Evolutionary conservation across 1,140 invertebrate species (phyloP).

Genomic region (Polypedilum pembai): DNA sequence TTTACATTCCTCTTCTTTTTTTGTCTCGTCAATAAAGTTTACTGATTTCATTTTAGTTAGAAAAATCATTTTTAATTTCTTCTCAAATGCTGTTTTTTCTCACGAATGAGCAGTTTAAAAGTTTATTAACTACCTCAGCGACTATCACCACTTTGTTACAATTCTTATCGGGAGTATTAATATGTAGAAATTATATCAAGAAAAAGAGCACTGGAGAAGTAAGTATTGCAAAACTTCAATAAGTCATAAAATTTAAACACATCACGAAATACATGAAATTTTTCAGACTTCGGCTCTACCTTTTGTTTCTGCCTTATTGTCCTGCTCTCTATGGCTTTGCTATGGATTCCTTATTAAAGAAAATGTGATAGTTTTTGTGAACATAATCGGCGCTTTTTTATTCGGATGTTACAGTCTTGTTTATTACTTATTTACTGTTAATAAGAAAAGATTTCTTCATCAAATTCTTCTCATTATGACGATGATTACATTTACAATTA

Average conservation of each 20-base stretch:
- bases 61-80: background rate
- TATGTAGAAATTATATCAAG: constrained; percentile 42
- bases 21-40: too few species aligned
- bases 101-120: background rate
- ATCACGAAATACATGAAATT: constrained; percentile 31
- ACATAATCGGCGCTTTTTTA: constrained; percentile 54
- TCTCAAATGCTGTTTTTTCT: background rate
- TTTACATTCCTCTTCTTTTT: too few species aligned
- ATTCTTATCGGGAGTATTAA: constrained; percentile 53
- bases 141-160: constrained; percentile 60
- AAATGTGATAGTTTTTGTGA: constrained; percentile 55
- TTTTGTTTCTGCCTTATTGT: constrained; percentile 67
- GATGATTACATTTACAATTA: constrained; percentile 29
- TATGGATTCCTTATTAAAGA: constrained; percentile 61
- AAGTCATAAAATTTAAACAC: constrained; percentile 29
- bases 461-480: constrained; percentile 37
- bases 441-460: constrained; percentile 38
- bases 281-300: constrained; percentile 60
- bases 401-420: constrained; percentile 54
- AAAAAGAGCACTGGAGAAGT: constrained; percentile 39
- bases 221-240: constrained; percentile 32
- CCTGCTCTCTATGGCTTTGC: constrained; percentile 58
- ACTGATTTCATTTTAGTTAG: background rate
- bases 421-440: constrained; percentile 51
- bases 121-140: constrained; percentile 41